phyloP scores from a whole-genome alignment of 2,113 vertebrate genomes.

The Syngnathus scovelli region DNA sequence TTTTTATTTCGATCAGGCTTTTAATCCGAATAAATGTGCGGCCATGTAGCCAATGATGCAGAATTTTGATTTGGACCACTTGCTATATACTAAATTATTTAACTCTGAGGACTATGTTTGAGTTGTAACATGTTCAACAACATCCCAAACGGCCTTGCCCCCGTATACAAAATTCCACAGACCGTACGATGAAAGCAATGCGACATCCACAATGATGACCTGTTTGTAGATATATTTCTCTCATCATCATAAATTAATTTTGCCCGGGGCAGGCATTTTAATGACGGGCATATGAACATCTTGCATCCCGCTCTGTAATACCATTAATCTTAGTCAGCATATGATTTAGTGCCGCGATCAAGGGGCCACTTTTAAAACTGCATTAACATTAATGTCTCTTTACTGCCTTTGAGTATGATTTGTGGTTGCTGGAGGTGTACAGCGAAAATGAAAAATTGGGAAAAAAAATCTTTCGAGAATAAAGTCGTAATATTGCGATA shows the following conservation, averaged over 20 bases:
- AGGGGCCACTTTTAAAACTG: constrained; percentile 40
- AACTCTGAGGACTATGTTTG: not conserved
- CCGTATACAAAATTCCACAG: too few species aligned
- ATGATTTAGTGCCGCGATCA: constrained; percentile 24
- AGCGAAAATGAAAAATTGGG: not conserved
- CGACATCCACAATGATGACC: constrained; percentile 29
- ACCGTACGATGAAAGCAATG: not conserved
- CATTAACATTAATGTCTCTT: constrained; percentile 12
- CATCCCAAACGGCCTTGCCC: not conserved
- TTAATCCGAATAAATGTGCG: too few species aligned
- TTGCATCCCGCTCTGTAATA: constrained; percentile 48
- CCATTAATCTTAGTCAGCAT: constrained; percentile 54
- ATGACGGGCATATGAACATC: constrained; percentile 67
- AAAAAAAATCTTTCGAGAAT: not conserved
- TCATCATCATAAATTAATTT: constrained; percentile 66
- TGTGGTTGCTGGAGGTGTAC: not conserved
- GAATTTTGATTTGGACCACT: too few species aligned
- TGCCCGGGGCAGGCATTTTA: constrained; percentile 49
- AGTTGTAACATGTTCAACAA: not conserved
- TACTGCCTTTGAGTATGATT: not conserved
- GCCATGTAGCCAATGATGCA: too few species aligned
- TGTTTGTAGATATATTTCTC: constrained; percentile 60
- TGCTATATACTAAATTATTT: too few species aligned
- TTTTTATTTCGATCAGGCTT: too few species aligned
- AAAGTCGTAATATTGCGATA: not conserved